Evolutionary conservation across 2,888 invertebrate species (phyloP).

Genomic region (Oxystoma pomonae): DNA sequence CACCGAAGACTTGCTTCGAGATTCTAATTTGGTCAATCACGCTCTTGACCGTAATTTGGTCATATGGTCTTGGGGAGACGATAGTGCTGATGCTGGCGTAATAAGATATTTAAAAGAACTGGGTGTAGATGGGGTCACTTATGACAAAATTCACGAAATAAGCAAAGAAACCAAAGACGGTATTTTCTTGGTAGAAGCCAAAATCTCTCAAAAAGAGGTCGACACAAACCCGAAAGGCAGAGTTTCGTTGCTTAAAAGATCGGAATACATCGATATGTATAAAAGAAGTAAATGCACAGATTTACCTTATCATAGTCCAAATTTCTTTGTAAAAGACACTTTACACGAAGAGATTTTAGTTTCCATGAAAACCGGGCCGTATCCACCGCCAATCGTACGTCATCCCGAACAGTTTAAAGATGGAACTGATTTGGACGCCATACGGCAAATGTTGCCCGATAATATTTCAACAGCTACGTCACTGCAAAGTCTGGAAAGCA

Average conservation of each 20-base stretch:
- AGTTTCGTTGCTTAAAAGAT: not conserved
- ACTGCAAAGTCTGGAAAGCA: not conserved
- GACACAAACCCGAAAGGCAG: not conserved
- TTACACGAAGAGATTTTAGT: not conserved
- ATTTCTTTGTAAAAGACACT: not conserved
- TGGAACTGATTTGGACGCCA: not conserved
- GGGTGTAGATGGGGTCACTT: not conserved
- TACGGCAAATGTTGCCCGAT: not conserved
- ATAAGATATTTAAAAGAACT: not conserved
- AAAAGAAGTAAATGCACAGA: not conserved
- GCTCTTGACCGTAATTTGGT: not conserved
- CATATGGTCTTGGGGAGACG: not conserved
- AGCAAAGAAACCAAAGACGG: not conserved
- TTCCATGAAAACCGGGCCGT: not conserved
- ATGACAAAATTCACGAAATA: not conserved
- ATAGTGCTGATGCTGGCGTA: not conserved
- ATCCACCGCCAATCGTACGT: not conserved
- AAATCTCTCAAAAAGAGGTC: not conserved
- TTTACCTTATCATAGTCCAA: not conserved
- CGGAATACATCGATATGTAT: not conserved
- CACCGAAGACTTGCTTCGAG: conserved; percentile 83
- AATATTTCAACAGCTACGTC: not conserved
- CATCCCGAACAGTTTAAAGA: not conserved
- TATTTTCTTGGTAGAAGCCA: not conserved
- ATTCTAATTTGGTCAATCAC: conserved; percentile 64